Evolutionary conservation across 2,797 vertebrate genomes (phyloP).

Genomic region (Heteromormyrus szaboi): DNA sequence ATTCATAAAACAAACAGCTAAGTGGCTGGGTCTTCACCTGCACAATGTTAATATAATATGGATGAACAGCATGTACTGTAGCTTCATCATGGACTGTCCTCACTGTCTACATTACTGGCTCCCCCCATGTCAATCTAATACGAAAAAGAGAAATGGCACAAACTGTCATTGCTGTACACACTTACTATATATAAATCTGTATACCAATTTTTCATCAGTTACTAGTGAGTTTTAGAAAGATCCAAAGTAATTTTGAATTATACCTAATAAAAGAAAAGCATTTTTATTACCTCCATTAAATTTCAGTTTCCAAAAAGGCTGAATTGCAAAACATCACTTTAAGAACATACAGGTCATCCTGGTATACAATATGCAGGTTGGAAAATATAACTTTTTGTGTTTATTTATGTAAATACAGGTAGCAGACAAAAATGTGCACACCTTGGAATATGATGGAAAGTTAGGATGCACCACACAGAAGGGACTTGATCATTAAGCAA

Average conservation of each 20-base stretch:
- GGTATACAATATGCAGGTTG: background rate
- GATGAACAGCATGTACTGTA: background rate
- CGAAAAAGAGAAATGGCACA: background rate
- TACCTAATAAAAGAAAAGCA: background rate
- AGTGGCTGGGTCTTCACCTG: background rate
- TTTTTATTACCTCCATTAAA: background rate
- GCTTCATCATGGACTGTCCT: background rate
- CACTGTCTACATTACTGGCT: background rate
- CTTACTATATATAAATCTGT: background rate
- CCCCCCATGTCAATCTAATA: too few relatives aligned
- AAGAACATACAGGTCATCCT: background rate
- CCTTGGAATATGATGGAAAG: background rate
- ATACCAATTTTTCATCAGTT: background rate
- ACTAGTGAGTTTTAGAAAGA: background rate
- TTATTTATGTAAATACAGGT: background rate
- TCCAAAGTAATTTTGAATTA: background rate
- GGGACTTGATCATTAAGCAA: background rate
- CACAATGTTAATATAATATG: background rate
- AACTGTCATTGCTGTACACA: background rate
- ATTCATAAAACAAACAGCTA: background rate
- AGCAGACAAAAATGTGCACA: background rate
- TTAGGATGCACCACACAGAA: background rate
- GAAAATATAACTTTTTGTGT: background rate
- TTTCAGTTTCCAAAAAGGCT: background rate
- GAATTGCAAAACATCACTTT: background rate